These are phyloP conservation scores for Geotrypetes seraphini DNA, from an alignment of 2,797 vertebrate genomes.

Conservation along the genomic window DNA sequence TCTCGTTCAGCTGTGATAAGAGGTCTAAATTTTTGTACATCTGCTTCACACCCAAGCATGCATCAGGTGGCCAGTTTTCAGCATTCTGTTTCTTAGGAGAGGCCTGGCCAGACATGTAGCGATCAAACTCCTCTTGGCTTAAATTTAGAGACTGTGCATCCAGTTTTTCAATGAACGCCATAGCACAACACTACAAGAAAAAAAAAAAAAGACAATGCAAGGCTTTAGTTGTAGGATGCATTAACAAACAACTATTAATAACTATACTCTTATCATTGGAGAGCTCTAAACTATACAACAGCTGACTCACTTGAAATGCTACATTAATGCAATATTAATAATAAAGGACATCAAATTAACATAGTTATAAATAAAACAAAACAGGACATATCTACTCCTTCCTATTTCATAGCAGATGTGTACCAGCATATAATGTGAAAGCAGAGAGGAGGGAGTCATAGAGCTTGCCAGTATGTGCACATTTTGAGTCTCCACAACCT, in stretches of 20 bases:
- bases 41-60: conserved; percentile 62
- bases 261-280: no score
- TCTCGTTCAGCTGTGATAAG: conserved; percentile 66
- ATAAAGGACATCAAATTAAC: no score
- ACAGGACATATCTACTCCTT: no score
- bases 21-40: conserved; percentile 79
- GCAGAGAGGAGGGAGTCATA: background rate
- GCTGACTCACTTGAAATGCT: no score
- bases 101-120: conserved; percentile 86
- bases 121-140: conserved; percentile 86
- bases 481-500: no score
- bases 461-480: no score
- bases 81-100: conserved; percentile 69
- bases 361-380: no score
- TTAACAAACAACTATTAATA: no score
- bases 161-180: conserved; percentile 92
- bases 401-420: background rate
- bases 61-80: conserved; percentile 50
- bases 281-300: no score
- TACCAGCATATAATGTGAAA: background rate
- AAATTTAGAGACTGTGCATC: conserved; percentile 91
- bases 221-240: no score
- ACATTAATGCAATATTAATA: no score
- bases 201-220: no score
- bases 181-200: conserved; percentile 77